Evolutionary conservation across 2,797 vertebrate species (phyloP), one percentile per base, ranked within the genome.

Genomic region (Enteromius mattozi): DNA sequence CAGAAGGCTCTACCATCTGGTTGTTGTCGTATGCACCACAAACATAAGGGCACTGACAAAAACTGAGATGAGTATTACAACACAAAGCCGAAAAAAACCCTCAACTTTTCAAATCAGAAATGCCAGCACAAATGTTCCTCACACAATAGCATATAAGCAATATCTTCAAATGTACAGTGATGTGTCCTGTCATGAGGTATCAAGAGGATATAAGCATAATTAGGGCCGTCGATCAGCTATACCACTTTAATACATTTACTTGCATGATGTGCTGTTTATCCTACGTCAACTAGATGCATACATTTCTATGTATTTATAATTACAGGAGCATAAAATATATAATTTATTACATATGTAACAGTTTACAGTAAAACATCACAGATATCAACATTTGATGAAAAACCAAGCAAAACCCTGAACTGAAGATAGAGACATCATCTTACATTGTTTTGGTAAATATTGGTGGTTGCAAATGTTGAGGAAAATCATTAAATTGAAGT

Each of bases 1-100:
- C 95, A 94, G 94, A 94, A 94, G 95, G 94, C 91, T 70, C 69
- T 89, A 90, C 94, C 94, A 95, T 96, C 95, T 95, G 95, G 93
- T 92, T 70, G 90, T 92, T 93, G 93, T 95, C 94, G 93, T 89
- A 88, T 91, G 90, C 87, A 88, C 88, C 83, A 82, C 86, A 86
- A 88, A 89, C 88, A 89, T 89, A 89, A 89, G 88, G 88, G 87
- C 89, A 89, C 87, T 90, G 85, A 89, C 89, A 90, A 90, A 89
- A 87, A 86, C 85, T 85, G 87, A 88, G 86, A 88, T 80, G 87
- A 84, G 85, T 83, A 87, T 86, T 88, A 85, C 87, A 86, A 87
- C 85, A 86, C 87, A 80, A 85, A 89, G 85, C 85, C 70, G 79
- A 86, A 86, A 88, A 89, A 59, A 89, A 76, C 33, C 84, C 87